Conservation (phyloP, 2,888 invertebrate species). For the Amphiduros pacificus region DNA sequence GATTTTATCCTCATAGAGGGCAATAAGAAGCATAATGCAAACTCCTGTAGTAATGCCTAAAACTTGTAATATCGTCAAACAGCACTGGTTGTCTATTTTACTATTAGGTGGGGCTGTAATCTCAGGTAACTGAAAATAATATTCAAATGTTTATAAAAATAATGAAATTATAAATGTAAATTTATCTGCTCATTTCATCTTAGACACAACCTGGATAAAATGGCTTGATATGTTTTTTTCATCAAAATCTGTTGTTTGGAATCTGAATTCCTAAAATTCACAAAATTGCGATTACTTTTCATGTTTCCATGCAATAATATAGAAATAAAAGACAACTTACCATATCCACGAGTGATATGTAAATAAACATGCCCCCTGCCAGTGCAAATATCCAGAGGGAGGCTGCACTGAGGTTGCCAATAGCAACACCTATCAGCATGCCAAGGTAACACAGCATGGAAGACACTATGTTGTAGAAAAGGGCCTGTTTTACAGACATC, state of each 20-base stretch:
- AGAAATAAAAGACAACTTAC: too few species aligned
- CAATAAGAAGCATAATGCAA: slow-evolving; percentile 85
- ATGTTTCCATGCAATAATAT: too few species aligned
- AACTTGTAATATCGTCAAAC: slow-evolving; percentile 79
- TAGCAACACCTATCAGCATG: slow-evolving; percentile 82
- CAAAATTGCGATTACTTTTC: too few species aligned
- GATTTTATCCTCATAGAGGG: slow-evolving; percentile 83
- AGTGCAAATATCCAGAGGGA: slow-evolving; percentile 89
- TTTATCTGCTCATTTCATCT: too few species aligned
- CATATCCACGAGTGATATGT: slow-evolving; percentile 95
- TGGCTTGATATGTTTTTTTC: too few species aligned
- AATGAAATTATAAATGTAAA: too few species aligned
- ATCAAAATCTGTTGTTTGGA: too few species aligned
- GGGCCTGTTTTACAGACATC: slow-evolving; percentile 86
- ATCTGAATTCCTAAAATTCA: too few species aligned
- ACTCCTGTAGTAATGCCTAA: slow-evolving; percentile 79
- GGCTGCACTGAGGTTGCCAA: slow-evolving; percentile 79
- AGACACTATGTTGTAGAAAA: slow-evolving; percentile 87
- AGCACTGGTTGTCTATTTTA: slow-evolving; percentile 62
- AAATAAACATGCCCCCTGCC: slow-evolving; percentile 92
- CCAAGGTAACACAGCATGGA: slow-evolving; percentile 85
- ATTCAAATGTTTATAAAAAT: not conserved
- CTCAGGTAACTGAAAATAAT: slow-evolving; percentile 75
- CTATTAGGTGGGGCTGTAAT: slow-evolving; percentile 64
- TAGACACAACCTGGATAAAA: too few species aligned